phyloP scores from a whole-genome alignment of 2,113 vertebrate species.

The Mus pahari region DNA sequence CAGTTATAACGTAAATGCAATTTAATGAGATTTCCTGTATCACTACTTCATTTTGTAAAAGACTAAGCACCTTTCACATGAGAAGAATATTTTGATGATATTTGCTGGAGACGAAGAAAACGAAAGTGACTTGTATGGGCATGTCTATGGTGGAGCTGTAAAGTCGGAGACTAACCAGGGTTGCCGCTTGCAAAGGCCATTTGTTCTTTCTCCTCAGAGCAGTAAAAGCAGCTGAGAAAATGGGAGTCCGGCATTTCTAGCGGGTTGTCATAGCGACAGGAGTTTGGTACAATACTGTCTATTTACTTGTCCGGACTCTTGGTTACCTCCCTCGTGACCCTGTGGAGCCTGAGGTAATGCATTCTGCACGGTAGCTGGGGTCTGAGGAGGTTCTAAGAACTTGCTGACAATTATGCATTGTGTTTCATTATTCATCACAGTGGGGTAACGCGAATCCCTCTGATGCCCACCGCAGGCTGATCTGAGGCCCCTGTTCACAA shows the following conservation, averaged over 20 bases:
- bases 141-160: background rate
- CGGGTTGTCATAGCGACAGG: slow-evolving; percentile 81
- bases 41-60: background rate
- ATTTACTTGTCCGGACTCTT: slow-evolving; percentile 80
- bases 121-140: background rate
- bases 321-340: slow-evolving; percentile 86
- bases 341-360: slow-evolving; percentile 84
- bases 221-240: slow-evolving; percentile 68
- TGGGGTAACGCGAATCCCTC: slow-evolving; percentile 75
- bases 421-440: slow-evolving; percentile 80
- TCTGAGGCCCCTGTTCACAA: slow-evolving; percentile 75
- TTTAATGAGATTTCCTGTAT: background rate
- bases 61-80: background rate
- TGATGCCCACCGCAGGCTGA: slow-evolving; percentile 62
- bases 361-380: slow-evolving; percentile 80
- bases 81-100: slow-evolving; percentile 1
- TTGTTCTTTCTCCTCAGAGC: slow-evolving; percentile 51
- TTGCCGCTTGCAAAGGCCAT: slow-evolving; percentile 49
- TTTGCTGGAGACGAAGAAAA: background rate
- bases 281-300: slow-evolving; percentile 81
- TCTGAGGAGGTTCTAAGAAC: slow-evolving; percentile 81
- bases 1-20: background rate
- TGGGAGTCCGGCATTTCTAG: slow-evolving; percentile 78
- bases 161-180: background rate
- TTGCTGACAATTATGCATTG: slow-evolving; percentile 82